These are phyloP conservation scores for Diarsia dahlii DNA, from an alignment of 2,888 invertebrate species.

Conservation along the genomic window DNA sequence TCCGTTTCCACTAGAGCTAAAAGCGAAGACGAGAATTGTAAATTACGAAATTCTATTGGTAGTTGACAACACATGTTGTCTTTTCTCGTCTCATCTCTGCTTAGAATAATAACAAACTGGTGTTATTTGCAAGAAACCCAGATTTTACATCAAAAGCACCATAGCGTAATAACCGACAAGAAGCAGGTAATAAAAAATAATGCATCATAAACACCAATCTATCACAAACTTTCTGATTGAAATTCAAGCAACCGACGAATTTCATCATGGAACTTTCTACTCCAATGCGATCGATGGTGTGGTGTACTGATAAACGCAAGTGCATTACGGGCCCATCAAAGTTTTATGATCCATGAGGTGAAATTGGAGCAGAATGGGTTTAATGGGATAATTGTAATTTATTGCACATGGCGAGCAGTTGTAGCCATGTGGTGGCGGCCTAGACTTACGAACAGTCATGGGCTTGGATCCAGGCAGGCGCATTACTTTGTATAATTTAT, in stretches of 20 bases:
- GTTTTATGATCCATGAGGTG: slow-evolving; percentile 33
- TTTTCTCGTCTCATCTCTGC: too few species aligned
- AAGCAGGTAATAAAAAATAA: not conserved
- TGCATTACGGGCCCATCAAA: slow-evolving; percentile 73
- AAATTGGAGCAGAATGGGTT: not conserved
- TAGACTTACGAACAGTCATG: too few species aligned
- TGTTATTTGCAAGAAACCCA: too few species aligned
- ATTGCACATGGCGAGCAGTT: not conserved
- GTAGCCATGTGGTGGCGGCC: too few species aligned
- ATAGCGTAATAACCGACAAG: slow-evolving; percentile 14
- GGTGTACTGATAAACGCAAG: slow-evolving; percentile 71
- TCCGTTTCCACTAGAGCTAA: too few species aligned
- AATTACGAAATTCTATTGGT: too few species aligned
- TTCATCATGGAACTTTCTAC: slow-evolving; percentile 35
- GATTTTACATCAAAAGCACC: not conserved
- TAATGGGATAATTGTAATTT: not conserved
- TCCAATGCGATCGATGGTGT: slow-evolving; percentile 24
- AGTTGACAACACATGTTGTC: too few species aligned
- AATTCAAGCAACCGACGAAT: slow-evolving; percentile 40
- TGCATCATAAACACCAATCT: slow-evolving; percentile 22
- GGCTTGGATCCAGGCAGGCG: too few species aligned
- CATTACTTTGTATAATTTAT: too few species aligned
- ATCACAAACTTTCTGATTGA: slow-evolving; percentile 57
- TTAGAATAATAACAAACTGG: too few species aligned
- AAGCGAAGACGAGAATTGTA: too few species aligned